Evolutionary conservation across 1,140 invertebrate species (phyloP).

Genomic region (Ips typographus): DNA sequence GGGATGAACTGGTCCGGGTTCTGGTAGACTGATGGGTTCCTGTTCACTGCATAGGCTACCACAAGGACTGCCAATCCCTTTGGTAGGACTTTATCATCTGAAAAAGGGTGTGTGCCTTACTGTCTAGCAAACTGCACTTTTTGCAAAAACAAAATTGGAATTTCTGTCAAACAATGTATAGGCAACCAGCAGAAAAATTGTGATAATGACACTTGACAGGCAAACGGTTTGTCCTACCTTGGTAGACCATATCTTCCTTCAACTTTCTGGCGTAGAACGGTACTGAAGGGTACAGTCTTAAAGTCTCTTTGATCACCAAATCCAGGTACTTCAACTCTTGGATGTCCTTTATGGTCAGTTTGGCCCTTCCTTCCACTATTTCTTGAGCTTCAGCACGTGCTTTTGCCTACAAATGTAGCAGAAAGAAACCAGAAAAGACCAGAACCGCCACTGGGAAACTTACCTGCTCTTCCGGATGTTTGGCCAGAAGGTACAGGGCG

Average conservation of each 20-base stretch:
- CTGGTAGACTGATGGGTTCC: conserved; percentile 14
- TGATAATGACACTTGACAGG: too few species aligned
- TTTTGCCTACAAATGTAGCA: conserved; percentile 6
- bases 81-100: conserved; percentile 9
- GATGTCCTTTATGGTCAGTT: conserved; percentile 60
- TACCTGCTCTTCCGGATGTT: conserved; percentile 54
- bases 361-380: neutral
- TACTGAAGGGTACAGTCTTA: conserved; percentile 72
- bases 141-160: neutral
- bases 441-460: conserved; percentile 11
- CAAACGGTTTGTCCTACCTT: neutral
- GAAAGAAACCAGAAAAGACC: neutral
- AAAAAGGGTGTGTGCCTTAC: neutral
- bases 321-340: conserved; percentile 72
- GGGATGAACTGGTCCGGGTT: conserved; percentile 23
- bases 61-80: conserved; percentile 4
- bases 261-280: conserved; percentile 66
- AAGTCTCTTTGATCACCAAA: conserved; percentile 68
- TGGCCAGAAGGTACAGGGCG: conserved; percentile 57
- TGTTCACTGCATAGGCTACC: conserved; percentile 9
- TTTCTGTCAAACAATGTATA: too few species aligned
- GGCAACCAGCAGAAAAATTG: too few species aligned
- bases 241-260: conserved; percentile 54
- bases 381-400: conserved; percentile 6
- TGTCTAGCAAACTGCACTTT: neutral